These are phyloP conservation scores for Gnatocerus cornutus DNA, from an alignment of 2,888 invertebrate species.

Conservation along the genomic window DNA sequence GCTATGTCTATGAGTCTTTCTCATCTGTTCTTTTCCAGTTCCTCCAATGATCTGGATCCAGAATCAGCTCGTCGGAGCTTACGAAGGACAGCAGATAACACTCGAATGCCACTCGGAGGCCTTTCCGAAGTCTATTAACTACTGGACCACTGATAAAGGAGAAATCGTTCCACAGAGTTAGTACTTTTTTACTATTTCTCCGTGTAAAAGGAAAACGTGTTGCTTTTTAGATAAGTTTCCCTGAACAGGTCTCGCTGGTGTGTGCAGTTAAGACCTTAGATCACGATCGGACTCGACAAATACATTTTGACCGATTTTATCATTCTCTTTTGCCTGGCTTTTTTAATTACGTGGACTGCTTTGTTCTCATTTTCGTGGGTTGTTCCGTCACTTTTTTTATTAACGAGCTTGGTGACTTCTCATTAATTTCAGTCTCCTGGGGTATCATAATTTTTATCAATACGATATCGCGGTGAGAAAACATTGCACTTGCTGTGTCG, in stretches of 20 bases:
- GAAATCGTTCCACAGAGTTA: slow-evolving; percentile 86
- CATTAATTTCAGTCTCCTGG: slow-evolving; percentile 42
- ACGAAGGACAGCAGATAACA: slow-evolving; percentile 81
- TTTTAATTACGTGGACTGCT: slow-evolving; percentile 42
- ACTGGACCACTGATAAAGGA: slow-evolving; percentile 85
- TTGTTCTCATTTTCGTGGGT: slow-evolving; percentile 35
- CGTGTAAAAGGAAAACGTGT: slow-evolving; percentile 51
- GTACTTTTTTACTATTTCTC: slow-evolving; percentile 59
- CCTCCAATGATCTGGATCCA: slow-evolving; percentile 89
- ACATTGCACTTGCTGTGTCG: slow-evolving; percentile 3
- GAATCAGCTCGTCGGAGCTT: slow-evolving; percentile 88
- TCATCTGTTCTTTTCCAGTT: slow-evolving; percentile 74
- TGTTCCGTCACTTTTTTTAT: slow-evolving; percentile 38
- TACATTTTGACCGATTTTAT: slow-evolving; percentile 36
- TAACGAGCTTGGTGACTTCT: slow-evolving; percentile 30
- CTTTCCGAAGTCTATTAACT: slow-evolving; percentile 89
- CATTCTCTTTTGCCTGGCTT: slow-evolving; percentile 18
- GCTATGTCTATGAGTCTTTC: background rate
- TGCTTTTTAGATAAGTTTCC: slow-evolving; percentile 48
- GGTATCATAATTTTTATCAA: slow-evolving; percentile 36
- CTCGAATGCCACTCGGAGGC: slow-evolving; percentile 90
- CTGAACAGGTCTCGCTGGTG: slow-evolving; percentile 22
- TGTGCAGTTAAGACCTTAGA: slow-evolving; percentile 15
- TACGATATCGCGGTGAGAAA: slow-evolving; percentile 15
- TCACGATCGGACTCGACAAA: slow-evolving; percentile 33